These are phyloP conservation scores for Ophion slaviceki DNA, from an alignment of 2,888 invertebrate genomes.

Conservation along the genomic window DNA sequence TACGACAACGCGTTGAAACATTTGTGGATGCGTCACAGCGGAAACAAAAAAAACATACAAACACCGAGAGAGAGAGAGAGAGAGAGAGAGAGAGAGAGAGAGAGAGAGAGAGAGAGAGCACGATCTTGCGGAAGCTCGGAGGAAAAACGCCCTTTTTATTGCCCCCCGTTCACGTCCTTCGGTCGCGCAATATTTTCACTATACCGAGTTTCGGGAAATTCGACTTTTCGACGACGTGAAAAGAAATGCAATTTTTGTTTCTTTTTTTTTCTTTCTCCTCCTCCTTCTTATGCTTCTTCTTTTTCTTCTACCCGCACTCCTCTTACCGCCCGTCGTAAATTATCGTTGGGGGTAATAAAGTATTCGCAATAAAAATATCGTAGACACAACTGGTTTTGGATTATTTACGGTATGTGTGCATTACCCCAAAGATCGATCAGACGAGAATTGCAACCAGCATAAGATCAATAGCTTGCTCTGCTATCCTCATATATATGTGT, in stretches of 20 bases:
- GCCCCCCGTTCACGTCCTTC: conserved; percentile 23
- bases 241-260: conserved; percentile 35
- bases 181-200: conserved; percentile 35
- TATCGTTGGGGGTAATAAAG: conserved; percentile 18
- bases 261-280: background rate
- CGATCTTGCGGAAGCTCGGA: conserved; percentile 38
- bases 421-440: background rate
- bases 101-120: background rate
- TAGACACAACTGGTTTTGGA: conserved; percentile 7
- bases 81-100: too few relatives aligned
- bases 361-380: conserved; percentile 35
- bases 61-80: conserved; percentile 11
- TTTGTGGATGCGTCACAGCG: conserved; percentile 57
- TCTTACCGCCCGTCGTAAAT: conserved; percentile 22
- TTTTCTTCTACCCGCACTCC: conserved; percentile 5
- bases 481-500: conserved; percentile 9
- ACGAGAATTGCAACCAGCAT: conserved; percentile 26
- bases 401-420: conserved; percentile 40
- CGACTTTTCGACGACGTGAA: conserved; percentile 49
- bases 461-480: conserved; percentile 49
- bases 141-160: conserved; percentile 57
- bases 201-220: conserved; percentile 37
- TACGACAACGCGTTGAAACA: conserved; percentile 61
- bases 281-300: background rate
- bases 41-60: conserved; percentile 55